Conservation (phyloP, 2,113 vertebrate species). For the cat (Felis catus) region F.catus_Fca126_mat1.0 CM031411.1:17143501-17144000, state of each 20-base stretch:
- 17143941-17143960: slow-evolving; percentile 30
- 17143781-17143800: background rate
- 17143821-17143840: background rate
- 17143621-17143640: slow-evolving; percentile 14
- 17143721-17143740: background rate
- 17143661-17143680: background rate
- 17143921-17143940: background rate
- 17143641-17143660: background rate
- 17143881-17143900: background rate
- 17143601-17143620: background rate
- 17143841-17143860: background rate
- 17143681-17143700: background rate
- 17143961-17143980: slow-evolving; percentile 25
- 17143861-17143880: background rate
- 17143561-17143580: slow-evolving; percentile 34
- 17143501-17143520: background rate
- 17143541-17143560: slow-evolving; percentile 19
- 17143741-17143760: background rate
- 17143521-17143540: background rate
- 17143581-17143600: slow-evolving; percentile 15
- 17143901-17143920: background rate
- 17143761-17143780: background rate
- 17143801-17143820: background rate
- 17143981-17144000: background rate
- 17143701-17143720: background rate